These are phyloP conservation scores for Tapirus indicus DNA, from an alignment of 2,797 vertebrate genomes.

Conservation along the genomic window DNA sequence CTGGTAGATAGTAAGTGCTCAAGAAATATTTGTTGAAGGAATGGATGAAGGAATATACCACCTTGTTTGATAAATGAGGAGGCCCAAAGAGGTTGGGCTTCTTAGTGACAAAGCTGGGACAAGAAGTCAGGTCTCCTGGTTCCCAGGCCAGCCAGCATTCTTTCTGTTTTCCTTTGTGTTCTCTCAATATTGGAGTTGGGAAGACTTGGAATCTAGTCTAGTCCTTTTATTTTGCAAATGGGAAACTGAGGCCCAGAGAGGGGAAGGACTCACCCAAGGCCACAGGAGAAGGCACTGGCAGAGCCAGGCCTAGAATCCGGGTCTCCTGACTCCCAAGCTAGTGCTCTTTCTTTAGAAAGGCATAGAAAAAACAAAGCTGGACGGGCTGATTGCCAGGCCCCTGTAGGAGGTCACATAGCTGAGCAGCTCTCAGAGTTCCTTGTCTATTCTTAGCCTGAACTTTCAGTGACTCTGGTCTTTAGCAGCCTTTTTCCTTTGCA, in stretches of 20 bases:
- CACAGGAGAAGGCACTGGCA: not conserved
- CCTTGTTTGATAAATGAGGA: not conserved
- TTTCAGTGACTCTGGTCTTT: constrained; percentile 86
- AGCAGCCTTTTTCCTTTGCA: constrained; percentile 47
- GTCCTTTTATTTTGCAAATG: not conserved
- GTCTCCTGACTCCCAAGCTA: not conserved
- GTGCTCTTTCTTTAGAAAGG: constrained; percentile 63
- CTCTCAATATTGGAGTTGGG: not conserved
- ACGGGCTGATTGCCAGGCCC: constrained; percentile 80
- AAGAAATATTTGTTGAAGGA: not conserved
- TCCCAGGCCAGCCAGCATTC: not conserved
- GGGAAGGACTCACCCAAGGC: not conserved
- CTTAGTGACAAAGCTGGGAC: not conserved
- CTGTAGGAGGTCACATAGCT: constrained; percentile 87
- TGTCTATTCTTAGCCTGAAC: constrained; percentile 90
- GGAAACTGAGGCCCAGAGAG: not conserved
- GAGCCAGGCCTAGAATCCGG: not conserved
- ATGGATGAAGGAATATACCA: not conserved
- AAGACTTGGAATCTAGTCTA: not conserved
- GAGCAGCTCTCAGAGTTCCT: constrained; percentile 83
- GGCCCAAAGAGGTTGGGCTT: not conserved
- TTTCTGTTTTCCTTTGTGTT: not conserved
- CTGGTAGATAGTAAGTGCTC: not conserved
- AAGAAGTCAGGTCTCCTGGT: not conserved
- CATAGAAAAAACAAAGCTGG: constrained; percentile 72